A percentile compares a stretch with the other conserved stretches of the same genome.
These are phyloP conservation scores for Sylvietta virens DNA, from an alignment of 2,113 vertebrate species.

Conservation along the genomic window DNA sequence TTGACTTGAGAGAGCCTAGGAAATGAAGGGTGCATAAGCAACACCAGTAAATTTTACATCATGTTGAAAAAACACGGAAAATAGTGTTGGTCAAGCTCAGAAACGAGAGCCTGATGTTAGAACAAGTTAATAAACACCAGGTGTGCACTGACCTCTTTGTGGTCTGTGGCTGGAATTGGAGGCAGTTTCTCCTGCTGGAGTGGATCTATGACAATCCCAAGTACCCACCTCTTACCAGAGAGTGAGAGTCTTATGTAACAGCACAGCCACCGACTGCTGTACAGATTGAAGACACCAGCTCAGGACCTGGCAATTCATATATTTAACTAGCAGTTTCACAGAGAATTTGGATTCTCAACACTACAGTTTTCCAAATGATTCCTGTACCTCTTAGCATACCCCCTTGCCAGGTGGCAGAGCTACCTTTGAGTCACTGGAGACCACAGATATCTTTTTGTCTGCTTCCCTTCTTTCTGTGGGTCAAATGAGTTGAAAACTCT, in stretches of 20 bases:
- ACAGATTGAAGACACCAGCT: not conserved
- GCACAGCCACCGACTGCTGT: not conserved
- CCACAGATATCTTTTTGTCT: not conserved
- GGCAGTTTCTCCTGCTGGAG: not conserved
- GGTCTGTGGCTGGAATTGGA: not conserved
- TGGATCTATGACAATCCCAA: not conserved
- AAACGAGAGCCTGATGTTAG: not conserved
- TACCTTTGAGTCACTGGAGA: not conserved
- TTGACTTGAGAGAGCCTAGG: not conserved
- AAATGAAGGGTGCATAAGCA: not conserved
- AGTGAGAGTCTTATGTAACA: fast-evolving
- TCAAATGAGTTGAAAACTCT: not conserved
- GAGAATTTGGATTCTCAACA: not conserved
- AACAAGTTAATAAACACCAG: not conserved
- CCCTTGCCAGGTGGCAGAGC: not conserved
- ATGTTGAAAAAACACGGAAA: not conserved
- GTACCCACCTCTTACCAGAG: not conserved
- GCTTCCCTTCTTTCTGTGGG: not conserved
- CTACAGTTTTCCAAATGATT: not conserved
- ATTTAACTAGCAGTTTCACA: not conserved
- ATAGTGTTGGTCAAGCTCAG: not conserved
- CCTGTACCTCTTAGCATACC: not conserved
- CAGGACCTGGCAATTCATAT: not conserved
- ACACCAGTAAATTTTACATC: not conserved
- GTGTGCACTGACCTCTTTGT: not conserved